Base-by-base conservation (phyloP, 1,140 invertebrate species). In the Druon quercuslanigerum region DNA sequence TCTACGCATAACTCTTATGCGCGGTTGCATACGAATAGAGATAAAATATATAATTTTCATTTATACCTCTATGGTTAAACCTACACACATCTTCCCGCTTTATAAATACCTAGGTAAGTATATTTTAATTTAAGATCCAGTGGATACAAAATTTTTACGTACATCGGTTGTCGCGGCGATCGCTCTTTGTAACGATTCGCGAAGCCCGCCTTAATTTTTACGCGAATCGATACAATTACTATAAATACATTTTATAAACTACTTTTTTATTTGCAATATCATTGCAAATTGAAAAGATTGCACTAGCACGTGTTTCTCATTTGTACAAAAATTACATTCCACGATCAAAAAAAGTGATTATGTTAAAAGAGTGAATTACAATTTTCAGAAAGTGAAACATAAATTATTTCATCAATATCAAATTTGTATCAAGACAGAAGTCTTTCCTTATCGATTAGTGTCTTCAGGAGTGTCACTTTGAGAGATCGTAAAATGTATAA, bases 11-110 rank as follows among this genome's bases (percentile, higher is more conserved):
- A 76, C 74, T 77, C 77, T 80, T 82, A 80, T 86, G 81, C 83
- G 84, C 40, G 40, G 7, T 82, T 87, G 86, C 84, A 84, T 86
- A 89, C 84, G 87, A 88, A 85, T 88, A 89, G 83, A 90, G 88
- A 86, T 89, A 90, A 90, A 90, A 90, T 90, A 90, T 90, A 90
- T 89, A 87, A 86, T 90, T 79, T 72, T 79, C 73, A 78, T 76
- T 82, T 76, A 73, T 84, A 74, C 74, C 56, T 77, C 82, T 86
- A 83, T 82, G 46, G 80, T 84, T 80, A 79, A 81, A 74, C 77
- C 78, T 83, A 85, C 76, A 76, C 76, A 83, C 83, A 84, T 82
- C 82, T 83, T 79, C 40, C 78, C 72, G 79, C 56, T 78, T 77
- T 74, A 72, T 75, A 74, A 79, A 33, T 80, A 77, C 73, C 72